Evolutionary conservation across 1,140 invertebrate species (phyloP).

Genomic region (Agrypnia vestita): DNA sequence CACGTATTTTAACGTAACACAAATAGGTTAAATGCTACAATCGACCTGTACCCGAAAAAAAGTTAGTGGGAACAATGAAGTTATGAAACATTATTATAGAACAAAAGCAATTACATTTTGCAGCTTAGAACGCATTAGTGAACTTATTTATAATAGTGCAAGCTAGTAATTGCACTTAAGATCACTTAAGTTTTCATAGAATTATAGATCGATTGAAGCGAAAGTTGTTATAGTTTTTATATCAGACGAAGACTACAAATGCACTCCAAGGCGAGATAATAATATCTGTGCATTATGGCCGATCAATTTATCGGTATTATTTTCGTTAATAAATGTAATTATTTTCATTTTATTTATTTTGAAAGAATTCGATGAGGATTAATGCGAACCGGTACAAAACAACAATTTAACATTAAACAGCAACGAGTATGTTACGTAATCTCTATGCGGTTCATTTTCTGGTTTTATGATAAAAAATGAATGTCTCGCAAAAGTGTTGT

Average conservation of each 20-base stretch:
- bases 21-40: too few species aligned
- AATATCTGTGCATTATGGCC: not conserved
- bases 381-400: too few species aligned
- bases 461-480: not conserved
- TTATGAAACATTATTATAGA: too few species aligned
- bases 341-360: not conserved
- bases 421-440: constrained; percentile 7
- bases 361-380: not conserved
- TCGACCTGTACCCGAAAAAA: too few species aligned
- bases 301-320: constrained; percentile 24
- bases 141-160: too few species aligned
- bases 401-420: too few species aligned
- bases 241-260: constrained; percentile 1
- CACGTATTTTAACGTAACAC: too few species aligned
- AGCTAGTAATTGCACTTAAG: too few species aligned
- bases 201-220: not conserved
- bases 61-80: too few species aligned
- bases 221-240: constrained; percentile 10
- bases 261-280: constrained; percentile 6
- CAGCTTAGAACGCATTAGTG: too few species aligned
- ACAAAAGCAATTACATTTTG: too few species aligned
- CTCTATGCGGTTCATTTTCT: not conserved
- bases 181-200: too few species aligned
- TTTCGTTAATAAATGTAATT: constrained; percentile 21
- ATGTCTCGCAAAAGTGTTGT: constrained; percentile 8